phyloP scores from a whole-genome alignment of 64 coral and sea anemone species.

The Platygyra sinensis region DNA sequence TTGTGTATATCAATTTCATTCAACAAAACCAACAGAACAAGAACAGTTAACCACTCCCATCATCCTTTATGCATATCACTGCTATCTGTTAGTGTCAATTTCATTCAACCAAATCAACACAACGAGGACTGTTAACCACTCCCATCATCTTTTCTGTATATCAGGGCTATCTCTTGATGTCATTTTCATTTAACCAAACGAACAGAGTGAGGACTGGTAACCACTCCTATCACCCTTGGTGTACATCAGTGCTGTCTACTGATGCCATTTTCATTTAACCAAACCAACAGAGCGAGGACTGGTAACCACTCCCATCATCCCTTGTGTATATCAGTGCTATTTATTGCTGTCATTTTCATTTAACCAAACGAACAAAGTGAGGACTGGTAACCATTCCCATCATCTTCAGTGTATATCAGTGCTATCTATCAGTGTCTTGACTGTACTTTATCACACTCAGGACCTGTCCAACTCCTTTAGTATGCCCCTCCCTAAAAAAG shows the following conservation, averaged over 20 bases:
- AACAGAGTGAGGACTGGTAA: not conserved
- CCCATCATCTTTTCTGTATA: not conserved
- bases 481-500: constrained; percentile 89
- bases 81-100: not conserved
- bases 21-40: not conserved
- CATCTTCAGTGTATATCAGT: too few species aligned
- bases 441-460: constrained; percentile 49
- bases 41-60: not conserved
- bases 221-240: not conserved
- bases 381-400: not conserved
- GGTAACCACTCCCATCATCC: not conserved
- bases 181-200: not conserved
- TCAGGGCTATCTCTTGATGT: constrained; percentile 37
- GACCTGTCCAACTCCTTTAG: constrained; percentile 91
- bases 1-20: not conserved
- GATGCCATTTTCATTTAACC: not conserved
- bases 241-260: constrained; percentile 28
- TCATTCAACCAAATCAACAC: not conserved
- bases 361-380: not conserved
- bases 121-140: not conserved
- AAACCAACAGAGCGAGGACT: not conserved
- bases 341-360: constrained; percentile 16
- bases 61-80: not conserved
- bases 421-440: constrained; percentile 49
- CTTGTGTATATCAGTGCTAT: constrained; percentile 10